A percentile compares a stretch with the other conserved stretches of the same genome.
Conservation (phyloP, 2,797 vertebrate genomes). For the Coregonus suidteri region DNA sequence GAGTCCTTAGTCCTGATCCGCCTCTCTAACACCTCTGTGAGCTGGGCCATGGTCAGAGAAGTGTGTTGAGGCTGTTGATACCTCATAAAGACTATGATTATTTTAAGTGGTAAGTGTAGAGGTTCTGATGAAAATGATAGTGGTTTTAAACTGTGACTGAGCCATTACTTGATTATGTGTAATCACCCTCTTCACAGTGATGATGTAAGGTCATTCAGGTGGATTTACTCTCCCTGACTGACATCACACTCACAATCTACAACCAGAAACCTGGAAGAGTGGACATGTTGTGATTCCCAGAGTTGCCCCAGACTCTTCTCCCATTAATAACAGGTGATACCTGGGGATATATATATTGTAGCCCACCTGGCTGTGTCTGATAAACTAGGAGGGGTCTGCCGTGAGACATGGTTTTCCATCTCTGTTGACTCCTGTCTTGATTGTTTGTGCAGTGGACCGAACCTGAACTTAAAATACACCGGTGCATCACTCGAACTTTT, state of each 20-base stretch:
- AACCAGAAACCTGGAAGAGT: neutral
- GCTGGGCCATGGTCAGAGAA: neutral
- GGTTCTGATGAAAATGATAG: neutral
- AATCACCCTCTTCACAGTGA: neutral
- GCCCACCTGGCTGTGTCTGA: slow-evolving; percentile 38
- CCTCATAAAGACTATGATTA: neutral
- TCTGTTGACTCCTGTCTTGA: slow-evolving; percentile 18
- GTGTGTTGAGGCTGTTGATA: neutral
- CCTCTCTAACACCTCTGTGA: neutral
- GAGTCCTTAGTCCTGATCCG: neutral
- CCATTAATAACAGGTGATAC: neutral
- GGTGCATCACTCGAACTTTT: neutral
- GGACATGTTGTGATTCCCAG: neutral
- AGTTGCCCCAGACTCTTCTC: neutral
- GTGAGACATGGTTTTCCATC: slow-evolving; percentile 17
- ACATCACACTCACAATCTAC: neutral
- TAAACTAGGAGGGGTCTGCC: slow-evolving; percentile 32
- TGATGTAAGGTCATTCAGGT: neutral
- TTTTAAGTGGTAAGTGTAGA: neutral
- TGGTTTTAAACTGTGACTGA: neutral
- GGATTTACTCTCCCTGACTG: neutral
- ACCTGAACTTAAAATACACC: neutral
- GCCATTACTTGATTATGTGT: neutral
- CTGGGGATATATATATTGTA: neutral
- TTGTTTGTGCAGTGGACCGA: neutral